Evolutionary conservation across 1,140 invertebrate species (phyloP), one percentile per base, ranked within the genome.

Genomic region (Tetraneura akinire): DNA sequence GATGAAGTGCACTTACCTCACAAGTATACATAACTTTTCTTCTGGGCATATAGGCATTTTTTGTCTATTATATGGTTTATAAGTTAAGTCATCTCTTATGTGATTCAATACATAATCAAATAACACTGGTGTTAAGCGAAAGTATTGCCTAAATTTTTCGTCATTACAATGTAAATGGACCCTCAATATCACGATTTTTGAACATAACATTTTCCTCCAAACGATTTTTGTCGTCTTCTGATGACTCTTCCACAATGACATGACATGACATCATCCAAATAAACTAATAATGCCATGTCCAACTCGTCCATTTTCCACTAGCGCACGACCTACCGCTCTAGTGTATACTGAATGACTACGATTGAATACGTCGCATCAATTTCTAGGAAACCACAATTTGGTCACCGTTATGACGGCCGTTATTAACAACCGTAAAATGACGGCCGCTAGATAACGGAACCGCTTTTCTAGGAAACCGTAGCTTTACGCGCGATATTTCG

Each of bases 1-100:
- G 45, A 71, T 71, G 51, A 14, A 51, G 68, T 71, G 47, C 51
- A 71, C 68, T 71, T 71, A 71, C 68, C 68, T 71, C 26, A 71
- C 47, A 71, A 71, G 68, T 71, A 71, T 71, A 71, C 68, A 71
- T n/a, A 71, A 71, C 68, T 71, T 71, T 71, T 71, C 68, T 71
- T 71, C 47, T 71, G 68, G 47, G 47, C 47, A 32, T 51, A 71
- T 51, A 18, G 13, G 3, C 18, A 51, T 51, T 18, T 4, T 51
- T 18, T 51, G 16, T 18, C 18, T 51, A 5, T 51, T 51, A 51
- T 18, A 51, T 51, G 16, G 14, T 16, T 16, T 18, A 51, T 1
- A 51, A 51, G 16, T 18, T 57, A 78, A 60, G 42, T 51, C 49
- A 51, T 18, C 16, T 51, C 16, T 18, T 18, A 51, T 18, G 16